These are phyloP conservation scores for Mechanitis messenoides DNA, from an alignment of 2,888 invertebrate species.

Conservation along the genomic window DNA sequence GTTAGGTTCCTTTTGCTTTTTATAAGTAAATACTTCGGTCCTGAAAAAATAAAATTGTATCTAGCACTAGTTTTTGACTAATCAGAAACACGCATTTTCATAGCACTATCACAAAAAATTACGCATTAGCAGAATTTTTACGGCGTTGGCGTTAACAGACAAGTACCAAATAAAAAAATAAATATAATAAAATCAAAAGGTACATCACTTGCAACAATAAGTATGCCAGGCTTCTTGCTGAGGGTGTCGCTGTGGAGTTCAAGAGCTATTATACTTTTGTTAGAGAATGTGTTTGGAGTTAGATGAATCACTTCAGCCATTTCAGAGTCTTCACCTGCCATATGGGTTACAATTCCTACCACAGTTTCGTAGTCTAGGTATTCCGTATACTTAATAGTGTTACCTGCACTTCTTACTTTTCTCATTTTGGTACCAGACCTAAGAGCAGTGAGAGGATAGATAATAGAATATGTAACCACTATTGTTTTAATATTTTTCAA, in stretches of 20 bases:
- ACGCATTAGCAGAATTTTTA: too few species aligned
- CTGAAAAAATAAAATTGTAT: too few species aligned
- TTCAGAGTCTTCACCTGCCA: slow-evolving; percentile 47
- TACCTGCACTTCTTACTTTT: slow-evolving; percentile 41
- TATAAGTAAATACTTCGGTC: too few species aligned
- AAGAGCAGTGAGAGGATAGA: slow-evolving; percentile 13
- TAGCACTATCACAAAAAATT: too few species aligned
- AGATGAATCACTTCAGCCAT: slow-evolving; percentile 44
- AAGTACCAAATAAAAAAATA: too few species aligned
- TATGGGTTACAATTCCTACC: slow-evolving; percentile 33
- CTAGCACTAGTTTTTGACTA: too few species aligned
- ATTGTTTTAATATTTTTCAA: slow-evolving; percentile 1
- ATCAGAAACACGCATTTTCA: too few species aligned
- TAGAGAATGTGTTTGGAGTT: slow-evolving; percentile 46
- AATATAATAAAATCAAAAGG: background rate
- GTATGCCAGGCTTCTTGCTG: slow-evolving; percentile 62
- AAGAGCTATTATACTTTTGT: slow-evolving; percentile 54
- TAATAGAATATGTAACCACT: background rate
- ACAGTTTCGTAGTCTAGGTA: slow-evolving; percentile 45
- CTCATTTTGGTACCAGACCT: slow-evolving; percentile 64
- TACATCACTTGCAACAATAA: slow-evolving; percentile 55
- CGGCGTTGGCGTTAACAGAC: too few species aligned
- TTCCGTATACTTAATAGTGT: slow-evolving; percentile 35
- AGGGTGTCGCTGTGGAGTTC: slow-evolving; percentile 58
- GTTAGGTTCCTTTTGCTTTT: too few species aligned